Evolutionary conservation across 2,888 invertebrate species (phyloP).

Genomic region (Cyclophora albipunctata): DNA sequence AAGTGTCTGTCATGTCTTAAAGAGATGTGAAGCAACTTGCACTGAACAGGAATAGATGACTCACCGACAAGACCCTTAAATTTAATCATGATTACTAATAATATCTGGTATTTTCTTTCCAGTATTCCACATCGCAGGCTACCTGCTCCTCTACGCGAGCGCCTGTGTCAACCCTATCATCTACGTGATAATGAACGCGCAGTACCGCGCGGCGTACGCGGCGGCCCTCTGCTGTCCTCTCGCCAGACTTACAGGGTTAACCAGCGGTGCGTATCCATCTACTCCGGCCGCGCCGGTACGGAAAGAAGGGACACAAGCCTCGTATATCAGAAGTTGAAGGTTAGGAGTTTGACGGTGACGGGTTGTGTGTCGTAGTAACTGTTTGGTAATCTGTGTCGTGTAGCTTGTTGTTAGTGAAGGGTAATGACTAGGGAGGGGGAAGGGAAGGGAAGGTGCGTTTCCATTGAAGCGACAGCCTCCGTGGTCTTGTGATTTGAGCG

Average conservation of each 20-base stretch:
- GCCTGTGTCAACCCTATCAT: constrained; percentile 95
- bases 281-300: constrained; percentile 45
- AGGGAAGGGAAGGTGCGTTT: no score
- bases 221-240: constrained; percentile 82
- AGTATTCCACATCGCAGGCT: constrained; percentile 86
- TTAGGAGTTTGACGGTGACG: constrained; percentile 28
- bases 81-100: neutral
- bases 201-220: constrained; percentile 92
- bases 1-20: no score
- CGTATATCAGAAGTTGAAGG: constrained; percentile 67
- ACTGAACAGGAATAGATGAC: no score
- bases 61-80: neutral
- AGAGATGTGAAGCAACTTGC: no score
- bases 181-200: constrained; percentile 96
- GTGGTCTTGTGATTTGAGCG: no score
- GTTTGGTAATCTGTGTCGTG: constrained; percentile 2
- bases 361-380: constrained; percentile 5
- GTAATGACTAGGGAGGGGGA: no score
- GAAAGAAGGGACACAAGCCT: constrained; percentile 55
- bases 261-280: constrained; percentile 76
- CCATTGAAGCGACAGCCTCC: no score
- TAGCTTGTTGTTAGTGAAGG: neutral
- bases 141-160: constrained; percentile 89
- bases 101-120: constrained; percentile 30
- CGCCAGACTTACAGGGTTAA: constrained; percentile 72